phyloP scores from a whole-genome alignment of 2,888 invertebrate species.

The Apomyelois bistriatella region DNA sequence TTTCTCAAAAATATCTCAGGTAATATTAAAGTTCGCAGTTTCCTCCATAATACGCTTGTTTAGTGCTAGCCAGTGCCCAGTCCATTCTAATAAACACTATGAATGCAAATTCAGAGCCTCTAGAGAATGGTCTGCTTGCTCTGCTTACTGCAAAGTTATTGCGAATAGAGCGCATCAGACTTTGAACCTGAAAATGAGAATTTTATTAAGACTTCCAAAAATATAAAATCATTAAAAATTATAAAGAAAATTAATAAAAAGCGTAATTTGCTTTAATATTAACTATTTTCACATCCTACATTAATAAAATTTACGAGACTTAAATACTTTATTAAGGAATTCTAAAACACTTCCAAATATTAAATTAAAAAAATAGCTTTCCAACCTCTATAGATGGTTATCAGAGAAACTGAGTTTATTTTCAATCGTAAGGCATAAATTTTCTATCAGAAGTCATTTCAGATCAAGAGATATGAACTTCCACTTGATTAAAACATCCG shows the following conservation, averaged over 20 bases:
- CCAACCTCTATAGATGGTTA: too few relatives aligned
- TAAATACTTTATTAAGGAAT: too few relatives aligned
- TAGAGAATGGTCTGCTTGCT: conserved; percentile 27
- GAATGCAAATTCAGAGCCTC: conserved; percentile 50
- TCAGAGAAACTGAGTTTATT: background rate
- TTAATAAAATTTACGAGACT: too few relatives aligned
- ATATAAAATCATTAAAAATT: too few relatives aligned
- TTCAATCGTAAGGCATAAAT: background rate
- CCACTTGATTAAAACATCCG: conserved; percentile 2
- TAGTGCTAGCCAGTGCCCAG: conserved; percentile 34
- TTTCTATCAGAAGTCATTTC: background rate
- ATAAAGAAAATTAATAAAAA: too few relatives aligned
- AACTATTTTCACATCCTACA: too few relatives aligned
- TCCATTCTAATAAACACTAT: conserved; percentile 46
- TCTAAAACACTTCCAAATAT: too few relatives aligned
- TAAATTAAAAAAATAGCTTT: too few relatives aligned
- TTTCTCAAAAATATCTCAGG: background rate
- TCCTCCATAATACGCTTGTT: conserved; percentile 30
- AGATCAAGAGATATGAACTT: conserved; percentile 4
- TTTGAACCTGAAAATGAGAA: background rate
- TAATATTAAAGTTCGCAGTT: background rate
- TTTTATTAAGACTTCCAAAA: background rate
- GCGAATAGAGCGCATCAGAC: conserved; percentile 8
- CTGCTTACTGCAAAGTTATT: conserved; percentile 28
- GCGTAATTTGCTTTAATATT: too few relatives aligned